Evolutionary conservation across 2,888 invertebrate species (phyloP).

Genomic region (Zonitis immaculata): DNA sequence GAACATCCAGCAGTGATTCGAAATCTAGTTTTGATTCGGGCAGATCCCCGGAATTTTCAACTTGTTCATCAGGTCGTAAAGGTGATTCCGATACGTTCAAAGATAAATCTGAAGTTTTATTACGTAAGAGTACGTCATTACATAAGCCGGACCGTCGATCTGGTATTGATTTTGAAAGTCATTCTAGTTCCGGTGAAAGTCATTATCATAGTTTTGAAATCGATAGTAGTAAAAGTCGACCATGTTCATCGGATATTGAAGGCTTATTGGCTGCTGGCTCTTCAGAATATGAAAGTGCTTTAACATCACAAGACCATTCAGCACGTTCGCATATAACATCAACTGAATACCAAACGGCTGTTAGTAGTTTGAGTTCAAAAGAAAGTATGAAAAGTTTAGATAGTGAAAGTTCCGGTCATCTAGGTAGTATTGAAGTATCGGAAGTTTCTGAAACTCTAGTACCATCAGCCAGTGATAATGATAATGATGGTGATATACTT

Average conservation of each 20-base stretch:
- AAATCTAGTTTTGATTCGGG: constrained; percentile 48
- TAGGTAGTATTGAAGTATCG: constrained; percentile 85
- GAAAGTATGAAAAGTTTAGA: constrained; percentile 88
- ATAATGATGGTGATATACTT: constrained; percentile 69
- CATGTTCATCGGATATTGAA: constrained; percentile 82
- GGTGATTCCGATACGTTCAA: constrained; percentile 39
- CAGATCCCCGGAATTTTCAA: constrained; percentile 53
- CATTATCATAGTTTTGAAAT: constrained; percentile 86
- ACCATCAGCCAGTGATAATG: constrained; percentile 79
- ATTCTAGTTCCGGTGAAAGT: constrained; percentile 85
- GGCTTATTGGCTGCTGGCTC: constrained; percentile 68
- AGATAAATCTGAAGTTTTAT: constrained; percentile 40
- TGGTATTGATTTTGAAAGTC: constrained; percentile 71
- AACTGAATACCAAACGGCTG: constrained; percentile 82
- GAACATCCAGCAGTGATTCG: constrained; percentile 49
- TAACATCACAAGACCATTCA: constrained; percentile 74
- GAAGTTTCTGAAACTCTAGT: constrained; percentile 91
- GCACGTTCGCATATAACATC: constrained; percentile 69
- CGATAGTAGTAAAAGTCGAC: constrained; percentile 66
- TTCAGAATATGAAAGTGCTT: constrained; percentile 82
- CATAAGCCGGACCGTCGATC: constrained; percentile 62
- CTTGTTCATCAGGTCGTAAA: constrained; percentile 43
- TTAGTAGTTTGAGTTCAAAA: constrained; percentile 80
- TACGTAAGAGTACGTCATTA: constrained; percentile 44
- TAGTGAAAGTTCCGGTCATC: constrained; percentile 83